These are phyloP conservation scores for Melanotaenia boesemani DNA, from an alignment of 2,797 vertebrate species.

Conservation along the genomic window DNA sequence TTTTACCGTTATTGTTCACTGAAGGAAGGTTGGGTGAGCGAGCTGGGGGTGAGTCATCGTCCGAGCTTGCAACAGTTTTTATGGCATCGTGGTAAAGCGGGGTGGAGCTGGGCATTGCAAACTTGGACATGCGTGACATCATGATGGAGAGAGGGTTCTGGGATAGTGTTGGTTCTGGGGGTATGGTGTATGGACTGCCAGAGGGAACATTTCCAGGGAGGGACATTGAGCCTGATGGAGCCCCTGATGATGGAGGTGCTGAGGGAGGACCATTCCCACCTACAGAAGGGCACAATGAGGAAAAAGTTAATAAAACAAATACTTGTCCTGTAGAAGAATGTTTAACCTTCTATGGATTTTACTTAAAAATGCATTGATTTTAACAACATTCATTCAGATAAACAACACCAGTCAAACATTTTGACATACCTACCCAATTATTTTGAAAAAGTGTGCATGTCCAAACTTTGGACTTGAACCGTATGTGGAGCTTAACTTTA, in stretches of 20 bases:
- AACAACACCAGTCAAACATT: background rate
- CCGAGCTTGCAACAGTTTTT: constrained; percentile 99
- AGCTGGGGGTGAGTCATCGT: constrained; percentile 97
- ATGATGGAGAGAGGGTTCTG: constrained; percentile 99
- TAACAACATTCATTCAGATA: background rate
- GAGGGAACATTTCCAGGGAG: constrained; percentile 94
- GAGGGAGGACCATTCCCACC: constrained; percentile 93
- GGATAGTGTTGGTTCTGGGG: constrained; percentile 96
- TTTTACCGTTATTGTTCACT: constrained; percentile 94
- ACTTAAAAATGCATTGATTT: background rate
- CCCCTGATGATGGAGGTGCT: constrained; percentile 88
- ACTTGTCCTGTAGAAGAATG: background rate
- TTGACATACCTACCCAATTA: background rate
- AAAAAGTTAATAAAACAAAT: constrained; percentile 12
- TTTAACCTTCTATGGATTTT: background rate
- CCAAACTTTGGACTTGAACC: background rate
- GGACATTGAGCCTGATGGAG: constrained; percentile 89
- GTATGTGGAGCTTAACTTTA: background rate
- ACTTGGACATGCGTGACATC: constrained; percentile 99
- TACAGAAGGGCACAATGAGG: constrained; percentile 58
- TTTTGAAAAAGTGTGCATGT: background rate
- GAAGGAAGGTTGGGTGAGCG: constrained; percentile 97
- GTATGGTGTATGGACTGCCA: constrained; percentile 95
- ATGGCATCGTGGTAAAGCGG: constrained; percentile 99
- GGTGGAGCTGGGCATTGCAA: constrained; percentile 99